Evolutionary conservation across 2,113 vertebrate species (phyloP).

Genomic region (Panurus biarmicus): DNA sequence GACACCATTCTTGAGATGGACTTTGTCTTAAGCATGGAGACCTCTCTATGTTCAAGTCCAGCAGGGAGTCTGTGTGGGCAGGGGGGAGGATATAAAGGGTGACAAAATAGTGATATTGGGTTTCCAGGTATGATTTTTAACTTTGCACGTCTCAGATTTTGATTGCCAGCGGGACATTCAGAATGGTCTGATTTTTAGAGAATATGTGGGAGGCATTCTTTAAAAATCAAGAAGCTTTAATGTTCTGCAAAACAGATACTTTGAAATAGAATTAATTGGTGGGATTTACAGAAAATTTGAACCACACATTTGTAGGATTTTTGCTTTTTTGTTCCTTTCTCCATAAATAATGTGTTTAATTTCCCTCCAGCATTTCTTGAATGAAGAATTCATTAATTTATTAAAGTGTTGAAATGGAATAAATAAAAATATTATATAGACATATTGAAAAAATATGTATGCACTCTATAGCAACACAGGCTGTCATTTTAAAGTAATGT

Average conservation of each 20-base stretch:
- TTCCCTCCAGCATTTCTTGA: not conserved
- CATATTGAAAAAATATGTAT: not conserved
- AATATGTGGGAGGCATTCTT: not conserved
- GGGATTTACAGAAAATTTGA: not conserved
- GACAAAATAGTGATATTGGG: not conserved
- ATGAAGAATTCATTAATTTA: not conserved
- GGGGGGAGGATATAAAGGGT: not conserved
- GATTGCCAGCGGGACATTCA: not conserved
- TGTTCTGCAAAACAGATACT: not conserved
- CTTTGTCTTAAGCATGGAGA: not conserved
- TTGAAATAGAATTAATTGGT: not conserved
- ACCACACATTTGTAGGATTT: not conserved
- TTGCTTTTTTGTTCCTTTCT: not conserved
- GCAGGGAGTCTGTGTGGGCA: fast-evolving
- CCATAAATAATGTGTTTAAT: not conserved
- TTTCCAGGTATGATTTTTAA: not conserved
- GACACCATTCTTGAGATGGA: not conserved
- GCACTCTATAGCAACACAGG: not conserved
- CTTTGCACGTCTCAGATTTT: not conserved
- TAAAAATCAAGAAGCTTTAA: not conserved
- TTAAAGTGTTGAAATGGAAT: not conserved
- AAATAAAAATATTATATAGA: not conserved
- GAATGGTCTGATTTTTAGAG: not conserved
- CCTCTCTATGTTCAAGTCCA: not conserved
- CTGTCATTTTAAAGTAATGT: not conserved